Evolutionary conservation across 2,797 vertebrate genomes (phyloP), one percentile per base, ranked within the genome.

Genomic region (Lophius americanus): DNA sequence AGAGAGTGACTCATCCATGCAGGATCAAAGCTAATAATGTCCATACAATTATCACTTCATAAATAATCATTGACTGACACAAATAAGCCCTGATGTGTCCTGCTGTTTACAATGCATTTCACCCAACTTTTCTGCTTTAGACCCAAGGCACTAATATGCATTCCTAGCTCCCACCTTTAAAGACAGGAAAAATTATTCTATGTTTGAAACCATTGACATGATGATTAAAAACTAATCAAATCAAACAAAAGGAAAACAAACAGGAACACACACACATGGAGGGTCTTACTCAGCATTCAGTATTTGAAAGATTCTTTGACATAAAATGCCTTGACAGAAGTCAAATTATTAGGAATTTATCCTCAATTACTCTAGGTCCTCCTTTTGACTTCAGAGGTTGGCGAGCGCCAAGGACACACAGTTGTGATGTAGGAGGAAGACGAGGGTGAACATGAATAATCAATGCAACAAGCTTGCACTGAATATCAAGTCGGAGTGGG

Each of bases 401-500:
- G 44, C 13, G 46, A 64, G 48, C 14, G 7, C 75, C 75, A 86
- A 87, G 85, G 88, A 89, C 85, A 78, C 55, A 10, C 59, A 82
- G 75, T 11, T 65, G 65, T 77, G 67, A 85, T 55, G 81, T 75
- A 65, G 82, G 84, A 89, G 78, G 79, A 36, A 75, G 74, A 60
- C 52, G 51, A 81, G 69, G 67, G 58, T 66, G 78, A 82, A 68
- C 64, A 60, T 38, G 37, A 75, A 89, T 83, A 89, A 91, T 90
- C 86, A 81, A 88, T 88, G 73, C 88, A 91, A 85, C 74, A 76
- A 78, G 66, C 66, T 58, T 70, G 64, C 73, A 7, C 73, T 88
- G 86, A 86, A 88, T 88, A 85, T 77, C 64, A 88, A 89, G 75
- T 83, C 60, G 11, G 68, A 70, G 86, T 85, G 75, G 85, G 87